Percentiles rank a stretch among this genome's conserved stretches.
phyloP scores from a whole-genome alignment of 2,888 invertebrate genomes.

The Onthophagus sagittarius region DNA sequence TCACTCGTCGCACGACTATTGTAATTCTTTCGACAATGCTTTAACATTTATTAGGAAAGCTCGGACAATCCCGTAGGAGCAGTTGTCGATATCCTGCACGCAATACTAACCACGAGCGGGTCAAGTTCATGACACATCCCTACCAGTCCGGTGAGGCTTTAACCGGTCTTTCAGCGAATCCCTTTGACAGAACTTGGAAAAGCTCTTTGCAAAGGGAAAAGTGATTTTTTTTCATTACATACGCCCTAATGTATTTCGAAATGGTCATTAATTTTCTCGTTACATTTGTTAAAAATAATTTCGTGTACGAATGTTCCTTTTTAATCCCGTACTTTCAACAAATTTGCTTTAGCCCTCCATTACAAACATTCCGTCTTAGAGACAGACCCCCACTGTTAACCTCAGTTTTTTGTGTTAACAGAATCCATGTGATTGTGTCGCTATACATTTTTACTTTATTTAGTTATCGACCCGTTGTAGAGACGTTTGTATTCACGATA shows the following conservation, averaged over 20 bases:
- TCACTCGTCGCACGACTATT: background rate
- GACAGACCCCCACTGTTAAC: too few relatives aligned
- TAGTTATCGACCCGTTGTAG: too few relatives aligned
- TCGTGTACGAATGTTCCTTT: too few relatives aligned
- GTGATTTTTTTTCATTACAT: background rate
- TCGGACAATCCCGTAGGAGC: constrained; percentile 3
- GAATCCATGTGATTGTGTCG: too few relatives aligned
- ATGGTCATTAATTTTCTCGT: background rate
- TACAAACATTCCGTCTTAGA: too few relatives aligned
- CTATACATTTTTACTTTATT: too few relatives aligned
- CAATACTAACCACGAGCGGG: constrained; percentile 5
- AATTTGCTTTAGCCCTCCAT: too few relatives aligned
- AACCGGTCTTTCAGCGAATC: background rate
- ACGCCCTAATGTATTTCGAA: background rate
- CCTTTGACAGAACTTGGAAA: background rate
- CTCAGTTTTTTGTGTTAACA: too few relatives aligned
- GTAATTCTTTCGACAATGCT: constrained; percentile 13
- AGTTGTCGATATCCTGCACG: constrained; percentile 6
- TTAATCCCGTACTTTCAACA: too few relatives aligned
- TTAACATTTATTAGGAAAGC: constrained; percentile 13
- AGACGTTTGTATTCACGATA: too few relatives aligned
- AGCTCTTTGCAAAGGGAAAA: background rate
- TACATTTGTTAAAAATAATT: too few relatives aligned
- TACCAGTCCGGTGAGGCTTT: background rate
- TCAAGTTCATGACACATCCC: constrained; percentile 6